These are phyloP conservation scores for Lithobates sylvaticus DNA, from an alignment of 2,797 vertebrate species.

Conservation along the genomic window DNA sequence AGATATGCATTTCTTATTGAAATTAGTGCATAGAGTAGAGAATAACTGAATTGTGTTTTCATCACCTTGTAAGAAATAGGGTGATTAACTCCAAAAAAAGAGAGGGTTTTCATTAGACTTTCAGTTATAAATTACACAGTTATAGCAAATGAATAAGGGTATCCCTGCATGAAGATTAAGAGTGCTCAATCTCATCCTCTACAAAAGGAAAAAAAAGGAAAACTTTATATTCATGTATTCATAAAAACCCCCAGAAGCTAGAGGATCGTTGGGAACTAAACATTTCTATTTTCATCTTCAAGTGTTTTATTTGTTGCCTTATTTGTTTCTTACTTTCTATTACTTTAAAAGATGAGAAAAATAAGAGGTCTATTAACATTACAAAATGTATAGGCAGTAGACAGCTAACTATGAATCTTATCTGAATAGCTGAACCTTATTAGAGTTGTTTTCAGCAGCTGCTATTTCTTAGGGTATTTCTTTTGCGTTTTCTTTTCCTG, in stretches of 20 bases:
- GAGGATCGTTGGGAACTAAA: background rate
- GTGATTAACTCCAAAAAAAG: conserved; percentile 47
- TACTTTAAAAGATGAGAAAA: background rate
- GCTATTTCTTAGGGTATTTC: background rate
- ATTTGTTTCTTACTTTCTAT: conserved; percentile 13
- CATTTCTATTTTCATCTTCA: conserved; percentile 12
- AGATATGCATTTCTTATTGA: conserved; percentile 51
- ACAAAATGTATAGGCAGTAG: background rate
- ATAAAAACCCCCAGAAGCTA: background rate
- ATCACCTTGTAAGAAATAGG: conserved; percentile 53
- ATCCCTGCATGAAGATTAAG: conserved; percentile 19
- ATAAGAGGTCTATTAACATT: background rate
- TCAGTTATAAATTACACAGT: conserved; percentile 47
- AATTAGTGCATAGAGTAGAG: conserved; percentile 13
- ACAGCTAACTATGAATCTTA: background rate
- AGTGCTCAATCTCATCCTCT: background rate
- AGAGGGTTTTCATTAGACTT: conserved; percentile 48
- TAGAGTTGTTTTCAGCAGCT: background rate
- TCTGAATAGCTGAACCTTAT: background rate
- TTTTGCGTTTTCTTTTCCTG: background rate
- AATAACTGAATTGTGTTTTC: conserved; percentile 55
- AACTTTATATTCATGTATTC: conserved; percentile 22
- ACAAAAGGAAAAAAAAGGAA: conserved; percentile 2
- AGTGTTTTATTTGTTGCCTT: conserved; percentile 14
- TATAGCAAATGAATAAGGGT: conserved; percentile 10